Base-by-base conservation (phyloP, 2,113 vertebrate species). In the Elachura formosa region DNA sequence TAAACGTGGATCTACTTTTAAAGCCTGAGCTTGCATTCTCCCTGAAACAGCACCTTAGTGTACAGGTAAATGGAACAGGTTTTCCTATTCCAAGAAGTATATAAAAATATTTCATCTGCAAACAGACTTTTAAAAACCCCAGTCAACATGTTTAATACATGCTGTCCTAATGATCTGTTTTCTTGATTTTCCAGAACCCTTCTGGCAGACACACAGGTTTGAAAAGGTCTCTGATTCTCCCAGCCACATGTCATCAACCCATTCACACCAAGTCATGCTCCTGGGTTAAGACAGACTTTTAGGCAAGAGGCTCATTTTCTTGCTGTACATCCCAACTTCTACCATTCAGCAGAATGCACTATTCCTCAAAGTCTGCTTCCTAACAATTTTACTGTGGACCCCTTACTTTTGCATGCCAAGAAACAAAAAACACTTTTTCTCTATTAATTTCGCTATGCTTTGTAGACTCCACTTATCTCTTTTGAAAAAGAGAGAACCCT, bases 11-110 rank as follows among this genome's bases (percentile, higher is more conserved):
- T 38, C 38, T 46, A 41, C 17, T 34, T 34, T 38, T 46, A 77
- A 43, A 36, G 33, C 52, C 23, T 0, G 0, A 81, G 45, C n/a
- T 26, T 55, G 73, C 40, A 2, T 49, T 86, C 29, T 48, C 29
- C 63, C 48, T 84, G 33, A 46, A 79, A 29, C 16, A 59, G 40
- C 8, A 33, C 34, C 34, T 18, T 33, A 20, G 15, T 89, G 21
- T 9, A 71, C 0, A 80, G 26, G 49, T n/a, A 84, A 91, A 43
- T 23, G 9, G 93, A 84, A 87, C 18, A 40, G 6, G 13, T 66
- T 67, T 69, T 81, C 28, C 28, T 28, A 3, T 84, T 74, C 34
- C 41, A 58, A 67, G 10, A 58, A 61, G 11, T 38, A 41, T 11
- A 89, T 34, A 16, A 58, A 84, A 82, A 48, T 48, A 81, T 11